Base-by-base conservation (phyloP, 2,888 invertebrate species). In the Dichetophora obliterata region DNA sequence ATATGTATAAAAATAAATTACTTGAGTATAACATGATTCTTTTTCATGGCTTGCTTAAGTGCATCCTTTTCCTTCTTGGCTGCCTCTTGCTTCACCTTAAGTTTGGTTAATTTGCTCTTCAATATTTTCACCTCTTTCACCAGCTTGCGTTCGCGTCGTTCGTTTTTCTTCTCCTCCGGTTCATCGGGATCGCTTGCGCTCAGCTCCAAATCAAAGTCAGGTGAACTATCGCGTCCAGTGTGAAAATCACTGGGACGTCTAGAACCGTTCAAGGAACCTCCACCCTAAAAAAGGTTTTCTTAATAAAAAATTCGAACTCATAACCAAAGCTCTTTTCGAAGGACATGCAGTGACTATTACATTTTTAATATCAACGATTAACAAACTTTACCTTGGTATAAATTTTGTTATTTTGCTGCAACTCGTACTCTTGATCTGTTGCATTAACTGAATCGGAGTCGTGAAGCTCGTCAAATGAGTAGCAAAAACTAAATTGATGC, bases 51-150 rank as follows among this genome's bases (percentile, higher is more conserved):
- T 86, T 94, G 94, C 84, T 95, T 95, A 75, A 95, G 91, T 16
- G 92, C 94, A 84, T 93, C 91, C 79, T 96, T 91, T 85, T 97
- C 97, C 85, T 93, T 93, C 85, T 94, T 93, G 83, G 96, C 95
- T 79, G 94, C 92, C 78, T 90, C 90, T 80, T 93, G 91, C 84
- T 94, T 94, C 78, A 93, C 93, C 84, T 93, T 93, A 79, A 90
- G 86, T 80, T 90, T 91, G 27, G 90, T 87, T 8, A 92, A 83
- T 85, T 91, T 91, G 81, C 90, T 90, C 61, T 86, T 84, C 65
- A 89, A 75, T 57, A 88, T 80, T 80, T 88, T 88, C 19, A 90
- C 85, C 80, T 90, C 90, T 66, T 89, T 87, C 24, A 87, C 90
- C 80, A 94, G 86, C 80, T 94, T 90, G 90, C 95, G 92, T 84